Evolutionary conservation across 1,140 invertebrate species (phyloP), one percentile per base, ranked within the genome.

Genomic region (Sminthurides bifidus): DNA sequence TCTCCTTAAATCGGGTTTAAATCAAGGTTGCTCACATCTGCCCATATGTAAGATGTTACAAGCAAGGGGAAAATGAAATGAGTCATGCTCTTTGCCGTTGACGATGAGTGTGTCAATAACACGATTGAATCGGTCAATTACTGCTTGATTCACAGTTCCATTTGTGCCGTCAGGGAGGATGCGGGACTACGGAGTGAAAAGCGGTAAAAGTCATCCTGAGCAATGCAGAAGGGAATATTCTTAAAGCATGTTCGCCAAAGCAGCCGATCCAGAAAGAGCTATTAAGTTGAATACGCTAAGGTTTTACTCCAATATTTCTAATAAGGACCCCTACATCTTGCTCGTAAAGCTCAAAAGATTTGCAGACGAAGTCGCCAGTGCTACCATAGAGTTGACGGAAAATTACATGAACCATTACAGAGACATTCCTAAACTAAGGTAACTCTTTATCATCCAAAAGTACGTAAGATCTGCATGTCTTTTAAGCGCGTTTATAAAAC

Each of bases 51-150:
- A n/a, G n/a, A n/a, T n/a, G n/a, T n/a, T n/a, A n/a, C n/a, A n/a
- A n/a, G n/a, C n/a, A n/a, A 75, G 17, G 75, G 35, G 0, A 69
- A 79, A 63, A 83, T 79, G 69, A 82, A 68, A 2, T 81, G 79
- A 56, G 76, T 68, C 31, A 84, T 81, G 45, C n/a, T n/a, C n/a
- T n/a, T n/a, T n/a, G n/a, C 75, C 74, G 30, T 76, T 73, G 44
- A 68, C 69, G 0, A 77, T 66, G 0, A 83, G 68, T 56, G 77
- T 77, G 57, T 81, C 71, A 26, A 83, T 79, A 15, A 84, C 61
- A 43, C 77, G 76, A 60, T 75, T 78, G 61, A 84, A 84, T 63
- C 82, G 82, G 26, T 75, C 69, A 14, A 84, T 73, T 44, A 81
- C 82, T 17, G 73, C 66, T 17, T 72, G 69, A 65, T 79, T 83